A percentile compares a stretch with the other conserved stretches of the same genome.
Evolutionary conservation across 2,797 vertebrate species (phyloP).

Genomic region (Anolis apletophallus): DNA sequence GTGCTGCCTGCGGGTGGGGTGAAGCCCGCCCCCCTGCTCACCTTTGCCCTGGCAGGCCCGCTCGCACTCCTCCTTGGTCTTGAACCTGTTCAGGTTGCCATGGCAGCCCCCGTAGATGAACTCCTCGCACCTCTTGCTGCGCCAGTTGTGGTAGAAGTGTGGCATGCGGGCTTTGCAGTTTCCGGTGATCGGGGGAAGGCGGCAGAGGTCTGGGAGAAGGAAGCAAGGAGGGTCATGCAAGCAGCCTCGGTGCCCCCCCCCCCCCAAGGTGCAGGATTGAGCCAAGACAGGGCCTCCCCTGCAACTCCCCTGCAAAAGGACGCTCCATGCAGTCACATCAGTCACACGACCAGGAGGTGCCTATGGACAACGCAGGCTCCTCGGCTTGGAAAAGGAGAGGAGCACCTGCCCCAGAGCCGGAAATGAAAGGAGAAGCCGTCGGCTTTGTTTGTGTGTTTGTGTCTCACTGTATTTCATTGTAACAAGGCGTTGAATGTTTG

Average conservation of each 20-base stretch:
- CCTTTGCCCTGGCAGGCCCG: neutral
- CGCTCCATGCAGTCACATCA: too few species aligned
- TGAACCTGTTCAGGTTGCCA: neutral
- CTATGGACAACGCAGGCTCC: too few species aligned
- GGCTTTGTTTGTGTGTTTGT: too few species aligned
- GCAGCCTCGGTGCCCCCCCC: neutral
- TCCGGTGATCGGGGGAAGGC: neutral
- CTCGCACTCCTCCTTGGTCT: neutral
- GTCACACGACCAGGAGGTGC: too few species aligned
- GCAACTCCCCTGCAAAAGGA: too few species aligned
- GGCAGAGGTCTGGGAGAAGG: neutral
- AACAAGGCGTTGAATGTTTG: too few species aligned
- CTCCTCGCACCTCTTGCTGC: neutral
- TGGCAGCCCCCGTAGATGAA: neutral
- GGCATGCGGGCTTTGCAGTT: neutral
- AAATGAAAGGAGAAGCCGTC: too few species aligned
- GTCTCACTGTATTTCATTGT: too few species aligned
- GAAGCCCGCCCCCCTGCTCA: neutral
- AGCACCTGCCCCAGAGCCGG: too few species aligned
- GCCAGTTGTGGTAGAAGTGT: neutral
- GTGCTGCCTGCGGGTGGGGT: neutral
- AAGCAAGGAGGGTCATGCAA: neutral
- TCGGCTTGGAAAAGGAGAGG: too few species aligned
- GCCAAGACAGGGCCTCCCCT: too few species aligned
- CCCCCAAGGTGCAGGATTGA: too few species aligned